Conservation (phyloP, 2,888 invertebrate species). For the Graphium colonna region DNA sequence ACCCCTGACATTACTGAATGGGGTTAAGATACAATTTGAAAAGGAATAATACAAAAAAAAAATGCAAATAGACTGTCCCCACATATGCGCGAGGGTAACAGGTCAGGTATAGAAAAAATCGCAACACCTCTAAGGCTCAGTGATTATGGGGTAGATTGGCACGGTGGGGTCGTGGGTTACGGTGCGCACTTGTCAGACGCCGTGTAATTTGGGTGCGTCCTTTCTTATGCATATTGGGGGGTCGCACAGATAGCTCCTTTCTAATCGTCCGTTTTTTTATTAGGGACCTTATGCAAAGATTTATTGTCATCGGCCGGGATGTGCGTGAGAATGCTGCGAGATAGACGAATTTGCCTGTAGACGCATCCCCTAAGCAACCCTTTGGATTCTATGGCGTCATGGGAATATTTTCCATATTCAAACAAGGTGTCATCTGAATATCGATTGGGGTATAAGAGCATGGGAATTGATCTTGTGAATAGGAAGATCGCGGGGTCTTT, state of each 20-base stretch:
- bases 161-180: conserved; percentile 32
- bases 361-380: conserved; percentile 67
- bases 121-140: conserved; percentile 50
- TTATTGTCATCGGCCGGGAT: conserved; percentile 69
- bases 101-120: conserved; percentile 71
- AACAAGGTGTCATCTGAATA: conserved; percentile 80
- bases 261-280: conserved; percentile 74
- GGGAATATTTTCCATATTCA: conserved; percentile 77
- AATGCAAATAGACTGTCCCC: conserved; percentile 80
- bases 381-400: conserved; percentile 63
- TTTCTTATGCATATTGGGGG: conserved; percentile 76
- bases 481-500: conserved; percentile 72
- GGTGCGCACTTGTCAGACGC: conserved; percentile 70
- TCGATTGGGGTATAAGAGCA: conserved; percentile 73
- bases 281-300: conserved; percentile 75
- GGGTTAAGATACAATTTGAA: conserved; percentile 79
- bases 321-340: conserved; percentile 75
- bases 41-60: conserved; percentile 70
- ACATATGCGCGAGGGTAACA: conserved; percentile 49
- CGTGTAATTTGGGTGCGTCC: conserved; percentile 75
- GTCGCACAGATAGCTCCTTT: conserved; percentile 73
- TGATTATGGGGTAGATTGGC: conserved; percentile 50
- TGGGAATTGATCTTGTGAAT: conserved; percentile 76
- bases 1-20: conserved; percentile 79
- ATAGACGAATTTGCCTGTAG: conserved; percentile 80